Base-by-base conservation (phyloP, 64 coral and sea anemone species). In the Stichodactyla mertensii region DNA sequence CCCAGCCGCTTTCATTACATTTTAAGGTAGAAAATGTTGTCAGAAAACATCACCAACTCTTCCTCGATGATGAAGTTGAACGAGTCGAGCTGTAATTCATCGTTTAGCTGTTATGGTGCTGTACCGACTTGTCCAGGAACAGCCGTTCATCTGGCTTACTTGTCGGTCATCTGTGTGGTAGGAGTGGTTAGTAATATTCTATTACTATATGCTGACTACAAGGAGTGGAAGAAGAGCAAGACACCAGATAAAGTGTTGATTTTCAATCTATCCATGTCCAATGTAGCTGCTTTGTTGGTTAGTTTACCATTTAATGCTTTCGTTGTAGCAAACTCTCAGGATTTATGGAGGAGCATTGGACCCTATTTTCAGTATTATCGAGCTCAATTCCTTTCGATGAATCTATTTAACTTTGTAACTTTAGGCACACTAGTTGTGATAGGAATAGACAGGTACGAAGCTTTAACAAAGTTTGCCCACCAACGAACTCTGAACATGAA, bases 341-440 rank as follows among this genome's bases (percentile, higher is more conserved):
- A 81, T 81, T 81, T 16, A 6, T 16, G 36, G 13, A 81, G 20
- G 16, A 53, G 79, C 79, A 6, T 5, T 8, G 14, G 79, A 10
- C 28, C 28, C 16, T 28, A 16, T 6, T 52, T 7, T 55, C 79
- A 18, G 23, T 55, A 52, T 55, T 12, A 18, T 81, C 16, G 13
- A 52, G 79, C 54, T 52, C 36, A 15, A 28, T 81, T 51, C 31
- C 18, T 52, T 24, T 81, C 20, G 54, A 53, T 52, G 0, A 52
- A 5, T 24, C 16, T 55, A 16, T 81, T 18, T 55, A 81, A 81
- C 79, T 81, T 81, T 20, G 79, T 81, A 52, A 81, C 79, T 81
- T 8, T 81, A 55, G 79, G 16, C 15, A 81, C 79, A 14, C 28
- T 81, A 4, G 5, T 10, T 36, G 45, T 81, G 36, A 51, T 81